These are phyloP conservation scores for Lordiphosa clarofinis DNA, from an alignment of 1,140 invertebrate genomes.

Conservation along the genomic window DNA sequence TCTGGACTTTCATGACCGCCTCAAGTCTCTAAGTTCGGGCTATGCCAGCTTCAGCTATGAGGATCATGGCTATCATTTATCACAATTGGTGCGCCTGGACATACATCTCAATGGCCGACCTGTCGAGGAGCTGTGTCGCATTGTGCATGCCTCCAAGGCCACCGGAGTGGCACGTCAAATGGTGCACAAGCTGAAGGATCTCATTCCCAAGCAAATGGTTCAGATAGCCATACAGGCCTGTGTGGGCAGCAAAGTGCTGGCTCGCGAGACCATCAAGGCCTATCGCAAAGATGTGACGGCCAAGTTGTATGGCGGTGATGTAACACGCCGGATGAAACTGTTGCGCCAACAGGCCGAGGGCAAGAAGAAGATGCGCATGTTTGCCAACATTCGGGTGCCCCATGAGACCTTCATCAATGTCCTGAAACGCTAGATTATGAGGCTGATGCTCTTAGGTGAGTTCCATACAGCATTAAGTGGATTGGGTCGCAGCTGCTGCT, in stretches of 20 bases:
- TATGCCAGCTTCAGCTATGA: conserved; percentile 99
- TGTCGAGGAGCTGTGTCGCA: conserved; percentile 93
- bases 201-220: conserved; percentile 93
- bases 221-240: conserved; percentile 93
- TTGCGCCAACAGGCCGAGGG: conserved; percentile 94
- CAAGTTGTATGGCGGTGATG: conserved; percentile 96
- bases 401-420: conserved; percentile 97
- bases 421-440: conserved; percentile 85
- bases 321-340: conserved; percentile 93
- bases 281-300: conserved; percentile 95
- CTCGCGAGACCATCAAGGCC: conserved; percentile 92
- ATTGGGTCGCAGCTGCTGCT: too few species aligned
- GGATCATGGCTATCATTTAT: conserved; percentile 89
- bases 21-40: conserved; percentile 94
- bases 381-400: conserved; percentile 94
- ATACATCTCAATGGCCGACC: conserved; percentile 89
- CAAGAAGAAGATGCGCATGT: conserved; percentile 94
- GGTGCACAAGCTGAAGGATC: conserved; percentile 89
- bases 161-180: conserved; percentile 85
- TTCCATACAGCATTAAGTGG: too few species aligned
- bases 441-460: too few species aligned
- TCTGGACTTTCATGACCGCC: conserved; percentile 95
- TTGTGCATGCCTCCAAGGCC: conserved; percentile 88
- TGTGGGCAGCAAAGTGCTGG: conserved; percentile 90
- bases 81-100: conserved; percentile 83